Evolutionary conservation across 2,797 vertebrate species (phyloP).

Genomic region (Florisuga fusca): DNA sequence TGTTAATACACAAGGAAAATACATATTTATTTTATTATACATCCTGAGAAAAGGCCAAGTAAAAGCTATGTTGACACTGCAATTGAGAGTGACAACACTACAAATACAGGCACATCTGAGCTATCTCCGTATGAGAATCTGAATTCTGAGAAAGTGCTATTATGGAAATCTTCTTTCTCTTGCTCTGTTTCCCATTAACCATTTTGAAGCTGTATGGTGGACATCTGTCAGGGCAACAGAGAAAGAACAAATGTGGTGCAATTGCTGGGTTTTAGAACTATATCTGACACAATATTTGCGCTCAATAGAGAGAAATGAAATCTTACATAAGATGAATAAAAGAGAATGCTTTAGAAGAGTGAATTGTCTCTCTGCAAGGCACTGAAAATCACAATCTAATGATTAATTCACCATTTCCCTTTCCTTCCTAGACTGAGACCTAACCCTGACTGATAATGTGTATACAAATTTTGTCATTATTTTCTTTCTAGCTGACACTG

Average conservation of each 20-base stretch:
- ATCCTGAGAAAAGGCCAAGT: neutral
- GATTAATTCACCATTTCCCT: neutral
- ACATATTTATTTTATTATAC: neutral
- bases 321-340: neutral
- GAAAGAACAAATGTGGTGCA: neutral
- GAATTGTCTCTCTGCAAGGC: neutral
- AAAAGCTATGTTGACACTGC: neutral
- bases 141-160: neutral
- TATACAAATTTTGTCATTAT: neutral
- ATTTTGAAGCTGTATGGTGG: neutral
- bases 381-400: neutral
- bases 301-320: too few species aligned
- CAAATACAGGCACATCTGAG: neutral
- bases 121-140: neutral
- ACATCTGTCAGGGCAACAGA: neutral
- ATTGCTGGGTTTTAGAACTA: too few species aligned
- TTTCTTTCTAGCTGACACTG: neutral
- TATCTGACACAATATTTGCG: too few species aligned
- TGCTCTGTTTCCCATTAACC: fast-evolving
- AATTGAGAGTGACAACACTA: neutral
- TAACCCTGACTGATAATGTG: neutral
- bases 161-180: neutral
- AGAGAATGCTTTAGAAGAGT: neutral
- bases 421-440: neutral
- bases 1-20: neutral